Base-by-base conservation (phyloP, 2,797 vertebrate species). In the Phalloptychus januarius region DNA sequence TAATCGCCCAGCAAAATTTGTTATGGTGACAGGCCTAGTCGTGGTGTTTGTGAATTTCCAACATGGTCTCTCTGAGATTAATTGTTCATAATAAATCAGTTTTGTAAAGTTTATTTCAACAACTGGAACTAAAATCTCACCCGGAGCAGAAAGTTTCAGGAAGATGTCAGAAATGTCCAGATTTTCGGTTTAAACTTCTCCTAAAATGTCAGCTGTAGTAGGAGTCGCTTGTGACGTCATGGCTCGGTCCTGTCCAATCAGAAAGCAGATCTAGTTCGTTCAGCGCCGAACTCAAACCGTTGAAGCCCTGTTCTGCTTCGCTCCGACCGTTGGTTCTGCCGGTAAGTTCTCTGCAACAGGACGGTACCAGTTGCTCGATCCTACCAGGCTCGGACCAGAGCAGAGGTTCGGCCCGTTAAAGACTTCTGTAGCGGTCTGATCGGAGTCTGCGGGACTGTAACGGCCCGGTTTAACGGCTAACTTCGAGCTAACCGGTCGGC, bases 261-360 rank as follows among this genome's bases (percentile, higher is more conserved):
- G 50, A 75, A 23, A 0, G 58, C 58, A 33, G n/a, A 15, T 7
- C 7, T 7, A 3, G 28, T 61, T 15, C 28, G 28, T 6, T 4
- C 50, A 38, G 40, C 18, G 23, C 13, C 16, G 13, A 6, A 20
- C 31, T 61, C 23, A 16, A 44, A 42, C 31, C 5, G 42, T 48
- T 6, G 58, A 61, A 31, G 28, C 25, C 61, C 48, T n/a, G 45
- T 4, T 31, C 23, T 7, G 1, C 44, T 36, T 20, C 38, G 78
- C 69, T n/a, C 56, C 44, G 5, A 38, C 36, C n/a, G 11, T 61
- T 80, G 42, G 71, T 11, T 73, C 38, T 65, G 28, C 67, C 36
- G 76, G 84, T 89, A 82, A 83, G 48, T 80, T 25, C 11, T 25
- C 10, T 20, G 28, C 4, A 46, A 46, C n/a, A 7, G 7, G 2